Percentiles rank a stretch among this genome's conserved stretches.
Evolutionary conservation across 2,113 vertebrate genomes (phyloP).

Genomic region (Cygnus buccinator): DNA sequence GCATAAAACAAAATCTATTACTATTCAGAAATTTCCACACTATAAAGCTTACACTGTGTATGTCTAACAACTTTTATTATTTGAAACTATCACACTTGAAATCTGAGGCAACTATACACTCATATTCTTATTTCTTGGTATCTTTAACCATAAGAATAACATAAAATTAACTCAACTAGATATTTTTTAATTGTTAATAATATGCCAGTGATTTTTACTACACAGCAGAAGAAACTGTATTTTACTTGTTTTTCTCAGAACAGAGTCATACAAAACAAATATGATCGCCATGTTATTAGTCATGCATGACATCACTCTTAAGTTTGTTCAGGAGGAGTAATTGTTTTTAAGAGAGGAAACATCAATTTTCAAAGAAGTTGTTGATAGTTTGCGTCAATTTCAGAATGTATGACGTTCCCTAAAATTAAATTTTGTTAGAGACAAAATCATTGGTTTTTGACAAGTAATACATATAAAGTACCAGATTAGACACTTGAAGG

Average conservation of each 20-base stretch:
- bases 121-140: neutral
- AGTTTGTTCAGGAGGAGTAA: neutral
- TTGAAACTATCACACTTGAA: neutral
- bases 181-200: neutral
- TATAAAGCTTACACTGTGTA: neutral
- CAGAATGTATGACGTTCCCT: neutral
- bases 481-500: neutral
- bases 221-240: neutral
- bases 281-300: neutral
- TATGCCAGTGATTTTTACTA: neutral
- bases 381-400: neutral
- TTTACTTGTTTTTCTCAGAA: constrained; percentile 7
- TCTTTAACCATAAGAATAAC: neutral
- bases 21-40: neutral
- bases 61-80: neutral
- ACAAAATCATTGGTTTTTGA: neutral
- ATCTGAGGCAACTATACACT: neutral
- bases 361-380: neutral
- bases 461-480: neutral
- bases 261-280: neutral
- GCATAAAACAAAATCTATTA: neutral
- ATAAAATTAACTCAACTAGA: neutral
- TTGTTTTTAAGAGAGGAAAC: neutral
- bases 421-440: neutral
- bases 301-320: neutral